phyloP scores from a whole-genome alignment of 2,113 vertebrate species.

The Cyrtonyx montezumae region DNA sequence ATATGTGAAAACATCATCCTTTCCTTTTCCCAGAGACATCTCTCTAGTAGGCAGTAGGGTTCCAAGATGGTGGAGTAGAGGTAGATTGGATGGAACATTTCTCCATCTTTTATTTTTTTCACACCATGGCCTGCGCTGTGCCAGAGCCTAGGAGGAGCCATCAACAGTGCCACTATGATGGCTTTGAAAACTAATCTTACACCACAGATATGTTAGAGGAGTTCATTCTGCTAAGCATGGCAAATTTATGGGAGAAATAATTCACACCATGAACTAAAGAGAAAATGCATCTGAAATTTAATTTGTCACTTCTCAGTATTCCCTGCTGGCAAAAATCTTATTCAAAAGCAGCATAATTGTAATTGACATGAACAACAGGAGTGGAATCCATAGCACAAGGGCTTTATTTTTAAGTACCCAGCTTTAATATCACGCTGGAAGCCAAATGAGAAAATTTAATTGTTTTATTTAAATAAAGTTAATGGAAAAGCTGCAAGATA shows the following conservation, averaged over 20 bases:
- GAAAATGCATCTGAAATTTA: constrained; percentile 57
- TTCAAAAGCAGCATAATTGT: constrained; percentile 35
- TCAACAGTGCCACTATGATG: neutral
- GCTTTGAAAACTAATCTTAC: neutral
- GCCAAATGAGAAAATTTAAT: neutral
- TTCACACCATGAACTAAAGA: constrained; percentile 23
- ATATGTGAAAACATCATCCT: neutral
- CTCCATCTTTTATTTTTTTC: neutral
- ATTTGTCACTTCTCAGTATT: constrained; percentile 38
- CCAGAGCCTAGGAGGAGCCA: neutral
- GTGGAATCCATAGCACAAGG: neutral
- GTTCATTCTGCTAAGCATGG: neutral
- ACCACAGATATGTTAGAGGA: neutral
- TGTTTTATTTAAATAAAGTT: neutral
- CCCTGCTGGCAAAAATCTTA: constrained; percentile 9
- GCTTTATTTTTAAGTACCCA: neutral
- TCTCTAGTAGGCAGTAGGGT: neutral
- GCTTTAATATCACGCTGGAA: neutral
- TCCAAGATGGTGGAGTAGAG: accelerated
- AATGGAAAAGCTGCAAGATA: neutral
- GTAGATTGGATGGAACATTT: neutral
- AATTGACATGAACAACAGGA: constrained; percentile 27
- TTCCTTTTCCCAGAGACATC: neutral
- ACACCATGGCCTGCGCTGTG: neutral
- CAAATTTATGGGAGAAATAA: neutral